These are phyloP conservation scores for Podarcis raffonei DNA, from an alignment of 2,113 vertebrate species.

Conservation along the genomic window DNA sequence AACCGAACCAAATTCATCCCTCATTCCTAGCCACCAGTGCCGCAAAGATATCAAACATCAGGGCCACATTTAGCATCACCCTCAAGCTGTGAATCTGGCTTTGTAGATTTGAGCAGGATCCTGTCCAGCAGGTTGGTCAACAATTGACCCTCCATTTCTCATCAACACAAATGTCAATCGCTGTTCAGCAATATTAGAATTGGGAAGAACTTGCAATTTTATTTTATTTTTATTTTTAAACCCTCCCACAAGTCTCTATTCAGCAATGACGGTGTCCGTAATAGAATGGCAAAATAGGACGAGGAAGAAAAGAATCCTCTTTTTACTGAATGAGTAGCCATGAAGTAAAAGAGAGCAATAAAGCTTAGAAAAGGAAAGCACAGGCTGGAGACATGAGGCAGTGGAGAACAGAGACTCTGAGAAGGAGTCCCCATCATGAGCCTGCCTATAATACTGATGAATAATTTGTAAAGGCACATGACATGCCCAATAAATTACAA, in stretches of 20 bases:
- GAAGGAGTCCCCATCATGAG: neutral
- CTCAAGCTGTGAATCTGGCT: too few species aligned
- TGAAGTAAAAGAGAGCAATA: neutral
- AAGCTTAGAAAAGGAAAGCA: neutral
- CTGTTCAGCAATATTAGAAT: neutral
- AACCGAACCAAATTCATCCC: too few species aligned
- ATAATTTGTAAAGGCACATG: constrained; percentile 23
- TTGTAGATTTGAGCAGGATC: neutral
- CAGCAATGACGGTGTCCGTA: neutral
- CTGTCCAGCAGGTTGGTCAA: neutral
- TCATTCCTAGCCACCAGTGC: too few species aligned
- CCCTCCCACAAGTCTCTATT: neutral
- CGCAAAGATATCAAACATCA: too few species aligned
- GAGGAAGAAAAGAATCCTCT: neutral
- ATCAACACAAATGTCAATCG: neutral
- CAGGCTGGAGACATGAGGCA: too few species aligned
- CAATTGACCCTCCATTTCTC: neutral
- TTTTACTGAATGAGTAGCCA: neutral
- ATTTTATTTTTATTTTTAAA: too few species aligned
- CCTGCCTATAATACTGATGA: constrained; percentile 39
- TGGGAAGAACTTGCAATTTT: too few species aligned
- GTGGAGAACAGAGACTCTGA: neutral
- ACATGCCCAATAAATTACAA: constrained; percentile 7
- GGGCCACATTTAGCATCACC: too few species aligned
- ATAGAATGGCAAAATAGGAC: neutral